A percentile compares a stretch with the other conserved stretches of the same genome.
Conservation (phyloP, 1,140 invertebrate species). For the Euwallacea similis region DNA sequence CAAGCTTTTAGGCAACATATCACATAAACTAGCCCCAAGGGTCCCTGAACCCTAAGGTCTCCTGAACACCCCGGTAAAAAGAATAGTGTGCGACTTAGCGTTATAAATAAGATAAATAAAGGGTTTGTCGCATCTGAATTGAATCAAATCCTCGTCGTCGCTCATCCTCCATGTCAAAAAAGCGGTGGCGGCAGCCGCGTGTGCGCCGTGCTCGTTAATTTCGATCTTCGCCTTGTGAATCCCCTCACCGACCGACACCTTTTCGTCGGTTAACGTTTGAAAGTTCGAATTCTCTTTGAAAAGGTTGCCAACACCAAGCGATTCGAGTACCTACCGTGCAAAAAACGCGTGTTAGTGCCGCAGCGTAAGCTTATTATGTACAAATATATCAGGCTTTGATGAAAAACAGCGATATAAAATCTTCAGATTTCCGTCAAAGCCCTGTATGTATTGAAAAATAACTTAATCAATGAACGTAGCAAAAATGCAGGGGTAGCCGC, state of each 20-base stretch:
- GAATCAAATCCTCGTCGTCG: conserved; percentile 64
- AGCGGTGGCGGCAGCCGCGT: conserved; percentile 65
- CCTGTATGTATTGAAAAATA: no score
- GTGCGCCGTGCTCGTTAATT: conserved; percentile 65
- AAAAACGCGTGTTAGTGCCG: conserved; percentile 40
- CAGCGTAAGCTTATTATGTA: neutral
- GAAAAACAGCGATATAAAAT: neutral
- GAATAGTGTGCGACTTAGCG: conserved; percentile 56
- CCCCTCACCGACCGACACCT: conserved; percentile 57
- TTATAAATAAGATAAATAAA: conserved; percentile 70
- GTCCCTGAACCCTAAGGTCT: conserved; percentile 41
- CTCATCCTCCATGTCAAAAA: conserved; percentile 60
- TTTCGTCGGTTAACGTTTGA: conserved; percentile 48
- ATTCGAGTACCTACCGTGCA: conserved; percentile 47
- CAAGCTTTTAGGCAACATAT: neutral
- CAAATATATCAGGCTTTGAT: neutral
- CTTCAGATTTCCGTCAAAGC: neutral
- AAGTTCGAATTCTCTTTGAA: conserved; percentile 55
- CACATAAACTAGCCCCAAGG: neutral
- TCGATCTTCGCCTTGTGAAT: conserved; percentile 65
- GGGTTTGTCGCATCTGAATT: conserved; percentile 67
- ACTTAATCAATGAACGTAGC: no score
- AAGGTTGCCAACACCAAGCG: conserved; percentile 62
- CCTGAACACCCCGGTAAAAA: conserved; percentile 64
- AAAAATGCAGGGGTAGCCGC: no score